Conservation (phyloP, 2,888 invertebrate species). For the Mythimna loreyi region DNA sequence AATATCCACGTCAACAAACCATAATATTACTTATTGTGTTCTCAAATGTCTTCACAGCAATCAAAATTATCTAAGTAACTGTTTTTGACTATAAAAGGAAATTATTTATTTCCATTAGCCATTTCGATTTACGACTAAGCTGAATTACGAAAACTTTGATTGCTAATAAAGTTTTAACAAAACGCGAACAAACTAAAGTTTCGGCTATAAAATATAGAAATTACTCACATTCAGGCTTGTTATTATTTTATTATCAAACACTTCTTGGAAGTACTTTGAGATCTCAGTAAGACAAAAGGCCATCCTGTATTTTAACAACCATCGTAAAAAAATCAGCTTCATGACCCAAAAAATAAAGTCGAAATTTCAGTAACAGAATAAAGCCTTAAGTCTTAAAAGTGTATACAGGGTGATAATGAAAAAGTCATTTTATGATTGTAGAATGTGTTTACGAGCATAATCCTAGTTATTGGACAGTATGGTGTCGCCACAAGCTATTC, state of each 20-base stretch:
- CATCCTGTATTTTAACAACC: conserved; percentile 38
- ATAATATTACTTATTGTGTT: conserved; percentile 31
- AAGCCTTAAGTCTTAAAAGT: conserved; percentile 39
- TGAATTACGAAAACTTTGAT: conserved; percentile 56
- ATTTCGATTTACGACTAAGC: conserved; percentile 56
- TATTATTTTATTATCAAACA: conserved; percentile 74
- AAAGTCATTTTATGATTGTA: conserved; percentile 64
- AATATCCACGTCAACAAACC: conserved; percentile 8
- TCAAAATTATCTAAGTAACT: conserved; percentile 46
- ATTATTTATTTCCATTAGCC: conserved; percentile 59
- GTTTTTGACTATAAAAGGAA: conserved; percentile 49
- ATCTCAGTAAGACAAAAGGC: conserved; percentile 49
- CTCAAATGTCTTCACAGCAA: conserved; percentile 34
- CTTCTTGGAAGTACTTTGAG: conserved; percentile 68
- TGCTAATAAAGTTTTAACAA: conserved; percentile 60
- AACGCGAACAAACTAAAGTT: conserved; percentile 62
- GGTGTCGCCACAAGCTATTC: conserved; percentile 59
- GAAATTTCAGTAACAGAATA: neutral
- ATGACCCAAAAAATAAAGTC: rapidly evolving
- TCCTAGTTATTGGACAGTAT: conserved; percentile 59
- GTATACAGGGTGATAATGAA: conserved; percentile 57
- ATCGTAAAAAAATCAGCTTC: conserved; percentile 5
- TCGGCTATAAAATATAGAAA: conserved; percentile 68
- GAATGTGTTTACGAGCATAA: conserved; percentile 60
- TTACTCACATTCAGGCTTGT: conserved; percentile 64